Percentiles rank a stretch among this genome's conserved stretches.
Conservation (phyloP, 2,113 vertebrate species). For the Brevimyrus niger region DNA sequence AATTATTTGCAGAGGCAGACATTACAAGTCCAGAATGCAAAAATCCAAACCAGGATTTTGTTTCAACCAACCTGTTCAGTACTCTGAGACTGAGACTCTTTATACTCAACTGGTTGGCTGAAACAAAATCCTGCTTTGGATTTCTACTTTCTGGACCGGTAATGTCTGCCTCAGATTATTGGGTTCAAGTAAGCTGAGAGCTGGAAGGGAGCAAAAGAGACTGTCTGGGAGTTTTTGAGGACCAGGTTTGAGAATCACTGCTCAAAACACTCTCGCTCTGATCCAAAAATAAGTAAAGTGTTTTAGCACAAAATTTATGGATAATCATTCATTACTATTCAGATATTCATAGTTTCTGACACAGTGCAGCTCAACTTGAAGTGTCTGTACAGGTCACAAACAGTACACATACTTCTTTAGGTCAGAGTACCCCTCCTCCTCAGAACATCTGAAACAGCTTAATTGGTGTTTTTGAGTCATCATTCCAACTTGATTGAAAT, state of each 20-base stretch:
- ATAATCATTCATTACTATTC: background rate
- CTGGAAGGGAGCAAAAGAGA: background rate
- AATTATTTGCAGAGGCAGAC: background rate
- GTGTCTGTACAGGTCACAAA: background rate
- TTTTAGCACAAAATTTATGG: background rate
- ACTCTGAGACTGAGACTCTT: too few relatives aligned
- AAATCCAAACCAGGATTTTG: too few relatives aligned
- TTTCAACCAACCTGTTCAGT: too few relatives aligned
- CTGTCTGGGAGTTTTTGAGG: background rate
- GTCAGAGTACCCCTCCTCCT: background rate
- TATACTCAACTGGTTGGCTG: too few relatives aligned
- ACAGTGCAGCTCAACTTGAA: background rate
- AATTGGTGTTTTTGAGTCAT: background rate
- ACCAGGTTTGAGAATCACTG: background rate
- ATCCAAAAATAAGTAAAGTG: background rate
- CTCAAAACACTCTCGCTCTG: background rate
- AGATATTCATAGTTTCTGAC: background rate
- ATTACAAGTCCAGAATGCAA: too few relatives aligned
- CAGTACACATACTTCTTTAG: background rate
- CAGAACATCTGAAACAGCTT: background rate
- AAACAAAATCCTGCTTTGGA: too few relatives aligned
- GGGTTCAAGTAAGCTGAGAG: background rate
- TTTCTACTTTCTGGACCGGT: too few relatives aligned
- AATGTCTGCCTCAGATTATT: background rate
- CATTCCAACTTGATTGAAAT: background rate